Evolutionary conservation across 1,140 invertebrate genomes (phyloP).

Genomic region (Rhyacophila brunnea): DNA sequence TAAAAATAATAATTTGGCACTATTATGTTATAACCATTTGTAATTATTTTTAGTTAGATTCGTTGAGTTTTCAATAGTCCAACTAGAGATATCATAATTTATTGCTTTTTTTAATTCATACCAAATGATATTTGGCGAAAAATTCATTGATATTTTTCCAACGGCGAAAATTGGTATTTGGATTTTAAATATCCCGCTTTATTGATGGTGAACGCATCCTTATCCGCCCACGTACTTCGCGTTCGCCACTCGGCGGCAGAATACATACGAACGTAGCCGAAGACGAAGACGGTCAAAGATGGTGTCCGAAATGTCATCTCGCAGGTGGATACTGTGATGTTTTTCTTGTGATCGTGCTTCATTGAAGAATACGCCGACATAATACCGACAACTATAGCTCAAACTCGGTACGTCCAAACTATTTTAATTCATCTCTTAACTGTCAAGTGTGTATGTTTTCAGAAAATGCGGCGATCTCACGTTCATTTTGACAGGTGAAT

Average conservation of each 20-base stretch:
- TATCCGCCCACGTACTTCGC: too few species aligned
- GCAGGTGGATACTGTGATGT: constrained; percentile 13
- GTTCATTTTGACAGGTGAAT: background rate
- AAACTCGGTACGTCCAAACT: background rate
- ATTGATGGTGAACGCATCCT: constrained; percentile 5
- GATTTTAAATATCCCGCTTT: constrained; percentile 2
- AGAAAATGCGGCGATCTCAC: background rate
- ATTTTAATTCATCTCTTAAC: background rate
- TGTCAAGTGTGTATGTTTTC: background rate
- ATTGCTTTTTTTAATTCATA: too few species aligned
- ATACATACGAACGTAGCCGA: too few species aligned
- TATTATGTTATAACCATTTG: too few species aligned
- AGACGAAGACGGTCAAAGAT: constrained; percentile 16
- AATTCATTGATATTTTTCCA: too few species aligned
- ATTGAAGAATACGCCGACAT: background rate
- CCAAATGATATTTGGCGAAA: too few species aligned
- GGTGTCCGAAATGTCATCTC: constrained; percentile 18
- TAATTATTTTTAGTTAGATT: too few species aligned
- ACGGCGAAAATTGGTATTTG: too few species aligned
- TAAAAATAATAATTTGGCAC: too few species aligned
- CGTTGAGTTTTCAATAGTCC: too few species aligned
- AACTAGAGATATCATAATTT: too few species aligned
- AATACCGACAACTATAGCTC: background rate
- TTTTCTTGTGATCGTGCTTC: constrained; percentile 2
- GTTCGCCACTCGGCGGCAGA: too few species aligned